Conservation (phyloP, 2,113 vertebrate genomes). For the Serilophus lunatus region DNA sequence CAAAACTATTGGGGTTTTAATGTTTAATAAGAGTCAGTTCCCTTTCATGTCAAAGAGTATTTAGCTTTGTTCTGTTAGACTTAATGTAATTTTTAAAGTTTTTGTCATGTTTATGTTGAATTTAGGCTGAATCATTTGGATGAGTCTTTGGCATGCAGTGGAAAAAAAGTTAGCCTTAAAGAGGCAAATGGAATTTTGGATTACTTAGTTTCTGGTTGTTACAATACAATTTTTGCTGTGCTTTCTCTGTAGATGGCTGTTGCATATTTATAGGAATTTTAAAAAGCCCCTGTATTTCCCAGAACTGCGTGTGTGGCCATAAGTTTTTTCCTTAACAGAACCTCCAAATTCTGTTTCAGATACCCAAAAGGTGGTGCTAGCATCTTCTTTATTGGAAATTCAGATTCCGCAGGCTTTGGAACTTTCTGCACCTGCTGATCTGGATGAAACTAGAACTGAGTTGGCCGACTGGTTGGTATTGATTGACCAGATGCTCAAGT, state of each 20-base stretch:
- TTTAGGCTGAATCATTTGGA: not conserved
- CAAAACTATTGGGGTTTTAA: rapidly evolving
- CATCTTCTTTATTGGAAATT: conserved; percentile 74
- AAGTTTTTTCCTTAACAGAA: not conserved
- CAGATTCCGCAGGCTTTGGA: conserved; percentile 73
- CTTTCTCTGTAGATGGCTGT: not conserved
- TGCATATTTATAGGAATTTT: not conserved
- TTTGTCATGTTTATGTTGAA: not conserved
- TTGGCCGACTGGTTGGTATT: conserved; percentile 91
- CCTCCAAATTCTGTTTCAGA: conserved; percentile 51
- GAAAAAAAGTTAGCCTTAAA: not conserved
- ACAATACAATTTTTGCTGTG: not conserved
- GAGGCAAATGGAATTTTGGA: not conserved
- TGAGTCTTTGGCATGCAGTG: not conserved
- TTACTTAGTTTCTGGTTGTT: not conserved
- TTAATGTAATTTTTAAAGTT: not conserved
- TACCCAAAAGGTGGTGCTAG: conserved; percentile 76
- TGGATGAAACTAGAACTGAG: conserved; percentile 90
- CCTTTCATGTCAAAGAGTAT: not conserved
- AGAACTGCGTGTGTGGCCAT: rapidly evolving
- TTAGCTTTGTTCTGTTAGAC: not conserved
- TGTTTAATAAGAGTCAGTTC: not conserved
- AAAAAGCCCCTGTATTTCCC: rapidly evolving
- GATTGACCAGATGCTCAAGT: conserved; percentile 96
- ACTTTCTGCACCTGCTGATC: conserved; percentile 82